Conservation (phyloP, 2,888 invertebrate species). For the Machimus rusticus region DNA sequence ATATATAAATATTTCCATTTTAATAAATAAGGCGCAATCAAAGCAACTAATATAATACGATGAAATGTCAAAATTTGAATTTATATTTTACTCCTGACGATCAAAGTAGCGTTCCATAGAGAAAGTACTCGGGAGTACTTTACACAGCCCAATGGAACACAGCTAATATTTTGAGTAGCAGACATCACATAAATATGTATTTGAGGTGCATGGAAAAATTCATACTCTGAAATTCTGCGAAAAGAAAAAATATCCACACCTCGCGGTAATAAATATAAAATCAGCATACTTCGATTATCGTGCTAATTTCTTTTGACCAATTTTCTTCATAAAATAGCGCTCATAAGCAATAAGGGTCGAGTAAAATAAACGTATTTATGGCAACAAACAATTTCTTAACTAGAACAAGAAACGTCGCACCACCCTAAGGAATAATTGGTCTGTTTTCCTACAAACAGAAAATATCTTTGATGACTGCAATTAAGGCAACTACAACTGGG, state of each 20-base stretch:
- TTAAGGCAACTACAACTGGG: not conserved
- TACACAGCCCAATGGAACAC: too few species aligned
- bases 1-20: too few species aligned
- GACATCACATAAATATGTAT: too few species aligned
- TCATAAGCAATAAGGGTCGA: not conserved
- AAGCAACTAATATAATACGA: too few species aligned
- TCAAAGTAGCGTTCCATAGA: too few species aligned
- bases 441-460: not conserved
- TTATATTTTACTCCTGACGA: too few species aligned
- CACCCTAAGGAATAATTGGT: not conserved
- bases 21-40: too few species aligned
- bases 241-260: not conserved
- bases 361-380: not conserved
- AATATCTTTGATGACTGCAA: not conserved
- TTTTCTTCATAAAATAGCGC: not conserved
- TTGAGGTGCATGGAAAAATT: not conserved
- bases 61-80: too few species aligned
- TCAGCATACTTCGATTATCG: not conserved
- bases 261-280: not conserved
- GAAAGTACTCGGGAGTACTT: too few species aligned
- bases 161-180: not conserved
- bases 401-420: not conserved
- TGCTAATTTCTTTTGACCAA: not conserved
- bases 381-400: not conserved
- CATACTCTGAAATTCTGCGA: not conserved